Conservation (phyloP, 2,888 invertebrate genomes). For the Lithophane semibrunnea region DNA sequence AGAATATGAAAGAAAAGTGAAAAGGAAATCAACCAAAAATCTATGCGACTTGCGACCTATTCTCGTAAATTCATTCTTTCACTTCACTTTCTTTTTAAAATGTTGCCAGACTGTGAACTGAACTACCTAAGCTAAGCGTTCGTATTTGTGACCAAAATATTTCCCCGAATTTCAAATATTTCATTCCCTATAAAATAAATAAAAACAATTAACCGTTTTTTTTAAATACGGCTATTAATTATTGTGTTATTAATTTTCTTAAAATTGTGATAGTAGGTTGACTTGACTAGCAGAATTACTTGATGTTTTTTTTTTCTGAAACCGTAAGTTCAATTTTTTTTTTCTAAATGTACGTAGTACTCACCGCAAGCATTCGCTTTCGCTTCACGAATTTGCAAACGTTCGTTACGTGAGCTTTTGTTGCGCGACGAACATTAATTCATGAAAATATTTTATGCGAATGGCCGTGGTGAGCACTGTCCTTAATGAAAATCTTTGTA, state of each 20-base stretch:
- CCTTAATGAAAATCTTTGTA: background rate
- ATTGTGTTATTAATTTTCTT: background rate
- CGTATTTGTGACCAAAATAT: constrained; percentile 9
- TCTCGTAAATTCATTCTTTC: constrained; percentile 91
- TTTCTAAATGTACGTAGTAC: too few relatives aligned
- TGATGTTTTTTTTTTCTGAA: background rate
- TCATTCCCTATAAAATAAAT: background rate
- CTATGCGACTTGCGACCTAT: constrained; percentile 90
- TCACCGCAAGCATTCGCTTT: background rate
- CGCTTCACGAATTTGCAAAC: background rate
- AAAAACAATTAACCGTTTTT: background rate
- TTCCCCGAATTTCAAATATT: constrained; percentile 8
- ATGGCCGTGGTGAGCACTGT: too few relatives aligned
- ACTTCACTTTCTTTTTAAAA: constrained; percentile 90
- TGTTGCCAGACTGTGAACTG: constrained; percentile 79
- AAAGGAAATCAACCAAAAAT: constrained; percentile 91
- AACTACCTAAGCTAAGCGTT: constrained; percentile 26
- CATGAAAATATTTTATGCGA: too few relatives aligned
- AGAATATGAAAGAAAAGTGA: constrained; percentile 90
- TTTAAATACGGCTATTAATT: background rate
- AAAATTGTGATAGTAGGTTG: background rate
- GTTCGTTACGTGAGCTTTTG: background rate
- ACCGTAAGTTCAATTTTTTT: background rate
- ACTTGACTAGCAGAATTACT: too few relatives aligned
- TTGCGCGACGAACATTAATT: background rate